Evolutionary conservation across 2,797 vertebrate genomes (phyloP).

Genomic region (Vireo griseus): DNA sequence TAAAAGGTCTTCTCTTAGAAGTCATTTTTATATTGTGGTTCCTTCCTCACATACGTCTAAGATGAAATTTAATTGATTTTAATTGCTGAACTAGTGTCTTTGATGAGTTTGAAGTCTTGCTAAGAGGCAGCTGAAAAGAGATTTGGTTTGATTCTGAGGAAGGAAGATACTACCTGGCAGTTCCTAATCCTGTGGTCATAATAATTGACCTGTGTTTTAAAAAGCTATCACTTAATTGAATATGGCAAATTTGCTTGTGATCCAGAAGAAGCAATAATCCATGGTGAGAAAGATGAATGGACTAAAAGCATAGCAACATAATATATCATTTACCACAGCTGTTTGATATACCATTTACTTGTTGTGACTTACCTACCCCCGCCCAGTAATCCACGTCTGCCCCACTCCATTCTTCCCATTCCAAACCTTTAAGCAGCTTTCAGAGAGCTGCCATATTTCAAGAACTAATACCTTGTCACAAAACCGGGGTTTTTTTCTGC

Average conservation of each 20-base stretch:
- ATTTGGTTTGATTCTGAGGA: not conserved
- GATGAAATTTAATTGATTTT: not conserved
- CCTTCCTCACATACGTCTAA: not conserved
- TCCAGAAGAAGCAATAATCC: conserved; percentile 36
- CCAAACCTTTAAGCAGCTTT: not conserved
- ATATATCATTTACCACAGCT: not conserved
- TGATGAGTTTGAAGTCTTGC: not conserved
- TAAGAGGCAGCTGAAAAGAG: not conserved
- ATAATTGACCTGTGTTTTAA: not conserved
- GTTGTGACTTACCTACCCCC: not conserved
- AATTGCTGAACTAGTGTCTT: not conserved
- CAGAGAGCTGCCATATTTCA: not conserved
- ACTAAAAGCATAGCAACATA: conserved; percentile 7
- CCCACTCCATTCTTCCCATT: not conserved
- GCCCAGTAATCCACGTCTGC: not conserved
- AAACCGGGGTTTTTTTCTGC: not conserved
- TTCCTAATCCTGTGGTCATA: not conserved
- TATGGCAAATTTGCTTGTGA: conserved; percentile 48
- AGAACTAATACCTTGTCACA: not conserved
- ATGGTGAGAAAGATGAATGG: conserved; percentile 9
- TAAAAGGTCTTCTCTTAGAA: not conserved
- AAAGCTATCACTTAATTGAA: conserved; percentile 30
- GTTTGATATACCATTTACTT: not conserved
- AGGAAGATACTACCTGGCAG: not conserved
- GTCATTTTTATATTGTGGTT: not conserved